These are phyloP conservation scores for Capitella teleta DNA, from an alignment of 1,140 invertebrate species.

Conservation along the genomic window DNA sequence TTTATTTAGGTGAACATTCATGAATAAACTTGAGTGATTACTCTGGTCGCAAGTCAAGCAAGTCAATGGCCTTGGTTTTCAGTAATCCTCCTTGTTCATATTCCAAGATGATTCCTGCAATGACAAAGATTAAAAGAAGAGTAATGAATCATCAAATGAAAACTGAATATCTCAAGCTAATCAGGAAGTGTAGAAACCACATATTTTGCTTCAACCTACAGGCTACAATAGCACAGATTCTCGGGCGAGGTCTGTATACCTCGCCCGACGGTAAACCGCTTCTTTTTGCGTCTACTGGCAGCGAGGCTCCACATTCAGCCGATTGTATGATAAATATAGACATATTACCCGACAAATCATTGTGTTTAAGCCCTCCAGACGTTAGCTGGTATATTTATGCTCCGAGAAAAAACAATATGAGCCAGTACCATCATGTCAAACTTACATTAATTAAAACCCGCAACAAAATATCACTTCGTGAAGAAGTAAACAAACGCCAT, in stretches of 20 bases:
- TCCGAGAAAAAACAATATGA: too few species aligned
- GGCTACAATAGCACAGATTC: not conserved
- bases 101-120: slow-evolving; percentile 43
- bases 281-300: not conserved
- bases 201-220: not conserved
- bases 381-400: too few species aligned
- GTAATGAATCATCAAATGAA: not conserved
- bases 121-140: slow-evolving; percentile 15
- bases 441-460: too few species aligned
- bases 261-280: not conserved
- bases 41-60: slow-evolving; percentile 38
- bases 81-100: slow-evolving; percentile 41
- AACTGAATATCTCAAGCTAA: not conserved
- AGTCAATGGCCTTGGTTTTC: slow-evolving; percentile 41
- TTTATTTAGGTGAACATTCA: not conserved
- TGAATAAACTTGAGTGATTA: slow-evolving; percentile 18
- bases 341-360: too few species aligned
- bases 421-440: too few species aligned
- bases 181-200: not conserved
- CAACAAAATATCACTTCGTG: too few species aligned
- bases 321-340: too few species aligned
- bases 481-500: too few species aligned
- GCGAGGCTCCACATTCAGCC: not conserved
- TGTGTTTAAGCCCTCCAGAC: too few species aligned
- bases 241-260: too few species aligned